phyloP scores from a whole-genome alignment of 2,888 invertebrate genomes.

The Limnephilus lunatus region DNA sequence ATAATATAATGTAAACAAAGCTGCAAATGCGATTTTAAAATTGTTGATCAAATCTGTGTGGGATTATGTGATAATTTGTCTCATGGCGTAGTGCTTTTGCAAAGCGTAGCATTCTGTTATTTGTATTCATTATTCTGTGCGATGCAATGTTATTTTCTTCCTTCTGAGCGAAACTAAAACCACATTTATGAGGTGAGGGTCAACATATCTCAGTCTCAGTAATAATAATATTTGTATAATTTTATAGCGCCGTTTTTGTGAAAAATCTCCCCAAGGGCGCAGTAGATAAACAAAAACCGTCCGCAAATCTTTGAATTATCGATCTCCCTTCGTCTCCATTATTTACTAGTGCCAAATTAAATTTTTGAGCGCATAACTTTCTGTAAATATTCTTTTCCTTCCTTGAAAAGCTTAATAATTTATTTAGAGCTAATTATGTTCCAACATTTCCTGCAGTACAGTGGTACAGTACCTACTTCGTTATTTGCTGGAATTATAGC shows the following conservation, averaged over 20 bases:
- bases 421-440: not conserved
- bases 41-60: not conserved
- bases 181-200: not conserved
- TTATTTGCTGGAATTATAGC: not conserved
- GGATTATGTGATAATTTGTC: not conserved
- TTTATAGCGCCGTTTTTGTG: too few relatives aligned
- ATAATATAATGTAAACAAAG: not conserved
- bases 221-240: too few relatives aligned
- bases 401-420: not conserved
- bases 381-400: not conserved
- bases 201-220: not conserved
- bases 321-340: not conserved
- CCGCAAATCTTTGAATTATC: not conserved
- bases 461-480: not conserved
- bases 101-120: not conserved
- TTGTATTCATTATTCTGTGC: not conserved
- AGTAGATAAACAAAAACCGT: not conserved
- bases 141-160: not conserved
- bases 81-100: not conserved
- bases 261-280: too few relatives aligned
- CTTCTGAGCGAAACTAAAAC: not conserved
- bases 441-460: not conserved
- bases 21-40: not conserved
- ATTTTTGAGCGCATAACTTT: not conserved
- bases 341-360: not conserved